phyloP scores from a whole-genome alignment of 2,797 vertebrate species.

The Mareca penelope region DNA sequence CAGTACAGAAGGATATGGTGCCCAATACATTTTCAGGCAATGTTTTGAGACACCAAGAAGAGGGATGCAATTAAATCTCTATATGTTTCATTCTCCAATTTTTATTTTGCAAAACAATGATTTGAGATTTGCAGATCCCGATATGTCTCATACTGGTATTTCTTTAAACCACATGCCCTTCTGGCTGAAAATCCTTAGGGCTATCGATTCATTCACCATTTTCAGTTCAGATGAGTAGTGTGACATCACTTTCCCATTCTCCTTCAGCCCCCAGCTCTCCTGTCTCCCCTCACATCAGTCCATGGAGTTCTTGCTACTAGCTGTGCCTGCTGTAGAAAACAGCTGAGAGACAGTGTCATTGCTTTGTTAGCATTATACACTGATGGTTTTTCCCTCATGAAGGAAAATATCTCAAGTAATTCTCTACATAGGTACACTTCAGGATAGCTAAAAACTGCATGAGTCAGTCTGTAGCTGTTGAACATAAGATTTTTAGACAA shows the following conservation, averaged over 20 bases:
- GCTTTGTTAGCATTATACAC: neutral
- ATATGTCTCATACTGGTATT: neutral
- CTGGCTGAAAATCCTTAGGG: neutral
- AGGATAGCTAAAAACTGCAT: neutral
- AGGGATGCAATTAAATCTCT: neutral
- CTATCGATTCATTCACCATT: neutral
- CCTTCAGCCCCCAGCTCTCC: neutral
- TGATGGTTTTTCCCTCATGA: neutral
- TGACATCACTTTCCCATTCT: neutral
- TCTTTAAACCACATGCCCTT: neutral
- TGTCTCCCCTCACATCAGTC: neutral
- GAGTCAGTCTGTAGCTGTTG: neutral
- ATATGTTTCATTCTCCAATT: neutral
- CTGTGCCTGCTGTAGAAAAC: accelerated
- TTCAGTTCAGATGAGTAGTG: neutral
- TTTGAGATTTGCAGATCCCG: neutral
- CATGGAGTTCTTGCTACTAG: neutral
- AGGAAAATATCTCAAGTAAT: neutral
- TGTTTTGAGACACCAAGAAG: neutral
- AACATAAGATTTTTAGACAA: neutral
- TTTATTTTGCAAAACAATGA: neutral
- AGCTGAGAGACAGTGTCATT: neutral
- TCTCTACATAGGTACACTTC: neutral
- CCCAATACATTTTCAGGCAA: neutral
- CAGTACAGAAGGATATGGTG: neutral